phyloP scores from a whole-genome alignment of 2,113 vertebrate genomes.

The Andinoacara biseriatus region DNA sequence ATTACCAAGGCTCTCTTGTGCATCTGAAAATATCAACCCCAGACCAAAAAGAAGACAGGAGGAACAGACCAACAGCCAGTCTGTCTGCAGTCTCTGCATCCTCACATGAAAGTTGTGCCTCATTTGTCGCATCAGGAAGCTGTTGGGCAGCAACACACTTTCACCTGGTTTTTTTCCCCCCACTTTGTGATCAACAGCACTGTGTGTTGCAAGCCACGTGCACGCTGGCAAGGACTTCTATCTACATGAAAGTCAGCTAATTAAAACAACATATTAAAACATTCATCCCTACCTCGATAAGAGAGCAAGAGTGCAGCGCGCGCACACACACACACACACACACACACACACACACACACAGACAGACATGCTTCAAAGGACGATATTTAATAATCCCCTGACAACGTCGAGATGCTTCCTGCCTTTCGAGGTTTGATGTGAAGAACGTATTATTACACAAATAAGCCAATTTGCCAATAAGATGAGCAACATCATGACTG shows the following conservation, averaged over 20 bases:
- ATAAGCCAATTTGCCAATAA: conserved; percentile 6
- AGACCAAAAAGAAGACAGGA: not conserved
- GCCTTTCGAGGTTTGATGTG: not conserved
- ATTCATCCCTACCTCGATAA: not conserved
- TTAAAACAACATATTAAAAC: conserved; percentile 11
- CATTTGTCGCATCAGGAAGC: conserved; percentile 31
- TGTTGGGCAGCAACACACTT: not conserved
- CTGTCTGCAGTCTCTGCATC: not conserved
- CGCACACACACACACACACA: too few species aligned
- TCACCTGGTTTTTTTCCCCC: not conserved
- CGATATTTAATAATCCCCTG: not conserved
- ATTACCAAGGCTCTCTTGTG: not conserved
- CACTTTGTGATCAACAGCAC: conserved; percentile 16
- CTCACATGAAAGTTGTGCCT: not conserved
- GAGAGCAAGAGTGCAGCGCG: not conserved
- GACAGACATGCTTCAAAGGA: conserved; percentile 13
- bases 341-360: too few species aligned
- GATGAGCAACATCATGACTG: not conserved
- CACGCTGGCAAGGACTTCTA: not conserved
- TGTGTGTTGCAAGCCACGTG: not conserved
- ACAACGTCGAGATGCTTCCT: conserved; percentile 21
- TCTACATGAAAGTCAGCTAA: conserved; percentile 17
- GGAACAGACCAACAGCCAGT: not conserved
- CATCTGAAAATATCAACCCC: not conserved
- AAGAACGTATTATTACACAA: not conserved